These are phyloP conservation scores for Cantharis rufa DNA, from an alignment of 2,888 invertebrate genomes.

Conservation along the genomic window DNA sequence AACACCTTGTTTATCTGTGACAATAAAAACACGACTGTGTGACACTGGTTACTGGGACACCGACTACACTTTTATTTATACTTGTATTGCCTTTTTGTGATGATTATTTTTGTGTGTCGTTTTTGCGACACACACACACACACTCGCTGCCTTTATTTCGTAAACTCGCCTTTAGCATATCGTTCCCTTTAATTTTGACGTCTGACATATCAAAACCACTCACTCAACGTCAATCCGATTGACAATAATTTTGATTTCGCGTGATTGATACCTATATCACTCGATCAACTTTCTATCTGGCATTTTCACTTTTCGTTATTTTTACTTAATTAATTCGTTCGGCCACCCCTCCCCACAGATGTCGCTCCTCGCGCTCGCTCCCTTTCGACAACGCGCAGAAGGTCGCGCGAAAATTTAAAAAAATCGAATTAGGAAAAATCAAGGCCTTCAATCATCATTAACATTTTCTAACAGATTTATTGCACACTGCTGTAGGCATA, in stretches of 20 bases:
- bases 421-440: neutral
- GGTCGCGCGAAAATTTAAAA: neutral
- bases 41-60: slow-evolving; percentile 45
- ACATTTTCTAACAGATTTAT: neutral
- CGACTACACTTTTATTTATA: slow-evolving; percentile 33
- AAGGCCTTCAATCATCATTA: neutral
- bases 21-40: slow-evolving; percentile 45
- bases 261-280: neutral
- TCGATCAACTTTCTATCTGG: neutral
- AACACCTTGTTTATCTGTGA: slow-evolving; percentile 54
- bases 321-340: neutral
- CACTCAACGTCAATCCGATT: neutral
- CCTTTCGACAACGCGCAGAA: neutral
- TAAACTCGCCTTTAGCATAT: neutral
- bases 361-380: neutral
- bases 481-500: neutral
- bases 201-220: neutral
- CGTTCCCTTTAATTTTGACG: neutral
- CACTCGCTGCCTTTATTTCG: neutral
- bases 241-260: neutral
- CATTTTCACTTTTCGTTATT: neutral
- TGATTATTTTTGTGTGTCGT: slow-evolving; percentile 34
- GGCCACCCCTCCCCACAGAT: too few relatives aligned
- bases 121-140: slow-evolving; percentile 25
- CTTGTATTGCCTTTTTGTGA: slow-evolving; percentile 22